Percentiles rank a stretch among this genome's conserved stretches.
Evolutionary conservation across 2,797 vertebrate genomes (phyloP).

Genomic region (Sandelia bainsii): DNA sequence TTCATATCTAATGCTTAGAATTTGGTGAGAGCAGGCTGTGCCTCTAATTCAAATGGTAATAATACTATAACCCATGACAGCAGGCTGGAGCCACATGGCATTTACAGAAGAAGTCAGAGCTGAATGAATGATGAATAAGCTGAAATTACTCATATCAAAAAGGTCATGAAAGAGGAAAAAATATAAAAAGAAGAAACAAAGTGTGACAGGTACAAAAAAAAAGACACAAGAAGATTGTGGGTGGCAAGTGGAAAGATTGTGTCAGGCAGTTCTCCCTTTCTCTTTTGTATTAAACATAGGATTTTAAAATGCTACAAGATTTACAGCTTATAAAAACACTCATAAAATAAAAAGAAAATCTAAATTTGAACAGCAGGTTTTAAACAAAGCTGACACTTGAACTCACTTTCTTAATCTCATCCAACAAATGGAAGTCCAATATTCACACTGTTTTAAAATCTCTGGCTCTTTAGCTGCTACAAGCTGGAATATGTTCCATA

Average conservation of each 20-base stretch:
- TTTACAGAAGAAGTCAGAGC: conserved; percentile 33
- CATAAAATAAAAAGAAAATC: no score
- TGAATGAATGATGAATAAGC: no score
- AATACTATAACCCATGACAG: conserved; percentile 24
- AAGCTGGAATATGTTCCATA: background rate
- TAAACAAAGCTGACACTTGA: no score
- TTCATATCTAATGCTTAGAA: conserved; percentile 7
- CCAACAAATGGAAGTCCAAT: no score
- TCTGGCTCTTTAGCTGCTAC: background rate
- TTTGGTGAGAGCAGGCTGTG: background rate
- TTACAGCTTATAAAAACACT: background rate
- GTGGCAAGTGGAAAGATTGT: background rate
- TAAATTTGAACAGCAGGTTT: no score
- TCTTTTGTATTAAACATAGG: background rate
- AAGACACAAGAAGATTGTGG: conserved; percentile 12
- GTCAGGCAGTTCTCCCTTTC: background rate
- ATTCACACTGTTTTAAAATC: background rate
- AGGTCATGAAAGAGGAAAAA: conserved; percentile 32
- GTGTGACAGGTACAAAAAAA: background rate
- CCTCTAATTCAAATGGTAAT: conserved; percentile 35
- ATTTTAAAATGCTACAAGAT: background rate
- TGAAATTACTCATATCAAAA: conserved; percentile 39
- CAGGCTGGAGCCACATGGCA: conserved; percentile 2
- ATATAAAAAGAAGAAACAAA: conserved; percentile 21
- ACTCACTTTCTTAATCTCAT: no score